Conservation (phyloP, 2,797 vertebrate genomes). For the Acanthurus tractus region DNA sequence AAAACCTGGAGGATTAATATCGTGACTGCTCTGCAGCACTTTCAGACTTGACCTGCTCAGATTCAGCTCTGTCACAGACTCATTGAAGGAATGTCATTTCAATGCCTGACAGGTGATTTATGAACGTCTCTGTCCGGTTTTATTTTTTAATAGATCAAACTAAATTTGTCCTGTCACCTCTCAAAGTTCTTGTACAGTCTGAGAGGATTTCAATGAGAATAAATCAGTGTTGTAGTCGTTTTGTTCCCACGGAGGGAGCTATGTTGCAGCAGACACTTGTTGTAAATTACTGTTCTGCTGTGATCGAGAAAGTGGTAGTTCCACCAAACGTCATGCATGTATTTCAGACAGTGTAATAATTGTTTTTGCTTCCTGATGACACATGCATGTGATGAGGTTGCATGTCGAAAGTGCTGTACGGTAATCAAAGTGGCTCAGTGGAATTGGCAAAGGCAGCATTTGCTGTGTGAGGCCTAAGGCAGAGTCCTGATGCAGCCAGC, state of each 20-base stretch:
- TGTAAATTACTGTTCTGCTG: constrained; percentile 47
- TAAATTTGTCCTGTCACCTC: not conserved
- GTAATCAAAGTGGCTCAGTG: constrained; percentile 37
- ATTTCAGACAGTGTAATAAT: constrained; percentile 45
- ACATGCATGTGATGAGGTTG: constrained; percentile 8
- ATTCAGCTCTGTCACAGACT: not conserved
- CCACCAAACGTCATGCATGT: constrained; percentile 41
- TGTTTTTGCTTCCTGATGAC: constrained; percentile 56
- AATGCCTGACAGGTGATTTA: constrained; percentile 19
- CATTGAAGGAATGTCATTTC: not conserved
- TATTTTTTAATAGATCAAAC: constrained; percentile 38
- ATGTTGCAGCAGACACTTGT: constrained; percentile 2
- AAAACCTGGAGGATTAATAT: not conserved
- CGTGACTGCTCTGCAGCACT: not conserved
- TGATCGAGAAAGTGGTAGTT: constrained; percentile 38
- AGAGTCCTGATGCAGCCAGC: not conserved
- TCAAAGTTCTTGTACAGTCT: constrained; percentile 35
- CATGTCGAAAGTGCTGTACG: constrained; percentile 23
- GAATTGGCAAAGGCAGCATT: constrained; percentile 45
- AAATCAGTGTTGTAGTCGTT: constrained; percentile 37
- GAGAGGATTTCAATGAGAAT: constrained; percentile 45
- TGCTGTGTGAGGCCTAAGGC: constrained; percentile 34
- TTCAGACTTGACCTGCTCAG: not conserved
- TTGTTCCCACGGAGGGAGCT: constrained; percentile 6
- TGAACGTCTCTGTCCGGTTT: constrained; percentile 34